Evolutionary conservation across 2,888 invertebrate genomes (phyloP).

Genomic region (Drosophila ustulata): DNA sequence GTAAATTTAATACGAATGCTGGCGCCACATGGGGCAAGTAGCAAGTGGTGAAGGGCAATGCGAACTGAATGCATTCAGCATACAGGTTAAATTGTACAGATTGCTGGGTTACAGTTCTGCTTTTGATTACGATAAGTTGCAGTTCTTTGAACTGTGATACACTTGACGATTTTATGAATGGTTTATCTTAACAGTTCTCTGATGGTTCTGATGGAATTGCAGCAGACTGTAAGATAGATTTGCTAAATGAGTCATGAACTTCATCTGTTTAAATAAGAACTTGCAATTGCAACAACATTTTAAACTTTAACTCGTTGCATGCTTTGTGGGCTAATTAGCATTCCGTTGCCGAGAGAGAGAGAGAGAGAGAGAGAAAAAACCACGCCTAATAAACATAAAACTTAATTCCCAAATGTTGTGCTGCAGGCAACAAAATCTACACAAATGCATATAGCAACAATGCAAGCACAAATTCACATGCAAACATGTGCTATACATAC

Average conservation of each 20-base stretch:
- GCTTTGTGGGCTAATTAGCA: constrained; percentile 16
- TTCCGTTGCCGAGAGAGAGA: not conserved
- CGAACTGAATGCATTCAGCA: constrained; percentile 11
- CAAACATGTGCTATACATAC: not conserved
- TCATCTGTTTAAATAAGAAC: not conserved
- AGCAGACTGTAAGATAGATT: not conserved
- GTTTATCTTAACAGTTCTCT: constrained; percentile 11
- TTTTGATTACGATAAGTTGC: constrained; percentile 39
- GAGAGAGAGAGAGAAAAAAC: not conserved
- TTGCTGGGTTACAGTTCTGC: constrained; percentile 13
- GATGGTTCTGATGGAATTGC: not conserved
- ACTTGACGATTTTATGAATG: constrained; percentile 5
- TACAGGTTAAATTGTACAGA: constrained; percentile 51
- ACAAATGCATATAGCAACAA: constrained; percentile 31
- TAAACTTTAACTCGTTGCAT: not conserved
- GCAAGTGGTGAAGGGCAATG: not conserved
- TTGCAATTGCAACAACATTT: not conserved
- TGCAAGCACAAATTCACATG: constrained; percentile 21
- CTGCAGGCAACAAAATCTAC: constrained; percentile 32
- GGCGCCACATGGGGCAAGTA: not conserved
- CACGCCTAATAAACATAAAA: constrained; percentile 10
- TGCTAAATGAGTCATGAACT: not conserved
- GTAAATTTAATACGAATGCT: constrained; percentile 54
- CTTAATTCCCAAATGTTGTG: constrained; percentile 23
- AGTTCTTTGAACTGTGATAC: constrained; percentile 49